Evolutionary conservation across 2,797 vertebrate genomes (phyloP), one percentile per base, ranked within the genome.

Genomic region (Anguilla marmorata): DNA sequence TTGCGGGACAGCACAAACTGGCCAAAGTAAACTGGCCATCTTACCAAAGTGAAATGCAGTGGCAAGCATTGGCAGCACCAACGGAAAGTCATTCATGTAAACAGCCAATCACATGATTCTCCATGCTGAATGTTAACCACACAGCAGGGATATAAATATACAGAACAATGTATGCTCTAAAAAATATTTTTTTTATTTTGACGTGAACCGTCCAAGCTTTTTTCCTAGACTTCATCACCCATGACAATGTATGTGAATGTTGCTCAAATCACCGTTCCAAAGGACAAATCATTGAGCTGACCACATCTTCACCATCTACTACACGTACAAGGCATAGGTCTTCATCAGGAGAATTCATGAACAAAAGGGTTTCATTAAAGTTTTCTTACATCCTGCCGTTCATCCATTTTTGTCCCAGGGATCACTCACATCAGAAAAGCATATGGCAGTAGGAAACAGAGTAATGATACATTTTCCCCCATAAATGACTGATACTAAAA

Each of bases 191-290:
- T 33, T 33, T 72, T 27, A 27, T n/a, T 7, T 86, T 86, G 48
- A 69, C n/a, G 41, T 45, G 41, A 30, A 69, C 4, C 2, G 37
- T 72, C 63, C 16, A 14, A 86, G 66, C 45, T 27, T 33, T 37
- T 72, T 86, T 30, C 72, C 27, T 69, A 86, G 85, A 50, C 85
- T 69, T 86, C 45, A 86, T 86, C 63, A 33, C 30, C 33, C n/a
- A 86, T 21, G 41, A 86, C 3, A 84, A 30, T 41, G 33, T 21
- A 79, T 45, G 6, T 45, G 37, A 79, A 79, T 79, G 14, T 41
- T 79, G 33, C 33, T 79, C 37, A 79, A 79, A 16, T 33, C 27
- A 0, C 12, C 37, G 16, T 4, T 41, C 16, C 74, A 30, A 52
- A 30, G n/a, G 9, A 84, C 30, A 30, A n/a, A 84, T 84, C 48